phyloP scores from a whole-genome alignment of 2,888 invertebrate genomes.

The Cosmopolites sordidus region DNA sequence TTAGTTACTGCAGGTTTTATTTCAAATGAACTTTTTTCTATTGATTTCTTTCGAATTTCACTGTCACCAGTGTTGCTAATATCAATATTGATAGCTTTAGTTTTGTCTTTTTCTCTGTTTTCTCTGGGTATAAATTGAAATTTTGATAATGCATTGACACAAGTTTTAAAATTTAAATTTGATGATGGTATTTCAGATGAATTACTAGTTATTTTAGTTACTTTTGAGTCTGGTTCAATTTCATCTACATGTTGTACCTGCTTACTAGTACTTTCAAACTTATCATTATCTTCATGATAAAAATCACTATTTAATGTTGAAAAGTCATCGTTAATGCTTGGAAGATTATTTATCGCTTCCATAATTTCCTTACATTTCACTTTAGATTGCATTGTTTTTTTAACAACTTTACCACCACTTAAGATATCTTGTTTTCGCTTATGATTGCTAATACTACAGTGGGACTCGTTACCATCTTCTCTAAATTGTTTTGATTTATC shows the following conservation, averaged over 20 bases:
- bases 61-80: background rate
- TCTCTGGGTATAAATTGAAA: constrained; percentile 8
- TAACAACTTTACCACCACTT: background rate
- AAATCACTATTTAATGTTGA: constrained; percentile 39
- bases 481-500: background rate
- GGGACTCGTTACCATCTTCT: background rate
- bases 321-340: constrained; percentile 37
- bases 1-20: background rate
- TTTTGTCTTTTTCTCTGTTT: background rate
- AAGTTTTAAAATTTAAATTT: background rate
- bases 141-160: background rate
- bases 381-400: background rate
- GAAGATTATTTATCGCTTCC: constrained; percentile 18
- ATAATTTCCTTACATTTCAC: constrained; percentile 15
- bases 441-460: background rate
- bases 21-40: background rate
- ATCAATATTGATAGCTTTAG: background rate
- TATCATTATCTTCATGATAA: constrained; percentile 40
- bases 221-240: no score
- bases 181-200: no score
- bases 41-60: background rate
- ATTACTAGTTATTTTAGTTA: no score
- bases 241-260: no score
- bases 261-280: background rate
- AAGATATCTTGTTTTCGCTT: background rate